Base-by-base conservation (phyloP, 2,797 vertebrate species). In the Sebastes kiyomatsui region DNA sequence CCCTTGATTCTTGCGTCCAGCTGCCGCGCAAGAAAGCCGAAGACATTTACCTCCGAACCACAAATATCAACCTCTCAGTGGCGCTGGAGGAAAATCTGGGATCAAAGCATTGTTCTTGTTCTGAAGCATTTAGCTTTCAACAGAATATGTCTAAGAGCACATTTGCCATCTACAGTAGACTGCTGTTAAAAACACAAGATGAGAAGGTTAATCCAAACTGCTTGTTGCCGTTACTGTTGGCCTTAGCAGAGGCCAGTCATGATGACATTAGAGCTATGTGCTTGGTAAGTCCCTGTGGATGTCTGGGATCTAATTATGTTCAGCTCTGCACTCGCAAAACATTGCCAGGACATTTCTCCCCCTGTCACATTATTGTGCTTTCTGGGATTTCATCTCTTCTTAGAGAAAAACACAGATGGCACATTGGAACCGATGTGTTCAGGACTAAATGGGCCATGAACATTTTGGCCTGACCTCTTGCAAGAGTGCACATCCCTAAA, bases 371-470 rank as follows among this genome's bases (percentile, higher is more conserved):
- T 80, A 77, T 83, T 74, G 79, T 70, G 75, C 83, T 84, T 92
- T 91, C 77, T 92, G 89, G 90, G 87, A 93, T 90, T 92, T 90
- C 72, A 81, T 88, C 79, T 92, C 74, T 84, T 90, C 72, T 75
- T 67, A 22, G 77, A 88, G 86, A 82, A 87, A 87, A 93, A 91
- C 92, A 93, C 92, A 94, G 92, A 95, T 92, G 94, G 89, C 88
- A 81, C 90, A 80, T 70, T 86, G 88, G 86, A 93, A 82, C 77
- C 72, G 79, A 92, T 91, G 89, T 92, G 88, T 90, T 94, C 86
- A 81, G 72, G 85, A 90, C 80, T 88, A 92, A 93, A 95, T 93
- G 92, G 88, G 79, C 94, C 93, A 84, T 94, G 89, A 94, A 92
- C 84, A 90, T 82, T 92, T 86, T 67, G 77, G 72, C 65, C 83